These are phyloP conservation scores for Rhagonycha fulva DNA, from an alignment of 2,888 invertebrate species.

Conservation along the genomic window DNA sequence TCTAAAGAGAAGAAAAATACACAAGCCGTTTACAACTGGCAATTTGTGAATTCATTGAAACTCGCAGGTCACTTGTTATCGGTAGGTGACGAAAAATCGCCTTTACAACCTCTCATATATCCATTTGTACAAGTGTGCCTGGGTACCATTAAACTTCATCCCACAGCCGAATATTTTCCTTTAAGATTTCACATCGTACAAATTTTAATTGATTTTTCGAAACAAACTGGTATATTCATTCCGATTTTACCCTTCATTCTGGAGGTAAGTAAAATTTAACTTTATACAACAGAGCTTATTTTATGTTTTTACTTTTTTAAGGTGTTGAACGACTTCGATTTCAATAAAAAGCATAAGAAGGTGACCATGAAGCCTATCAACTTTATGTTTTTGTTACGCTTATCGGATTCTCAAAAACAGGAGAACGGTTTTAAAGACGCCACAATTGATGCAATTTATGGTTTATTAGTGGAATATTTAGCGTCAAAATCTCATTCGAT, in stretches of 20 bases:
- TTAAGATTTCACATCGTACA: slow-evolving; percentile 89
- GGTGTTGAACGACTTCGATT: slow-evolving; percentile 79
- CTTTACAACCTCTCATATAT: slow-evolving; percentile 81
- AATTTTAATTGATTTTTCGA: slow-evolving; percentile 78
- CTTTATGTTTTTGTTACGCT: slow-evolving; percentile 80
- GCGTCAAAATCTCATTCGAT: slow-evolving; percentile 74
- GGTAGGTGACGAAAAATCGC: slow-evolving; percentile 65
- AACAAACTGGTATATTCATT: slow-evolving; percentile 77
- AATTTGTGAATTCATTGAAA: slow-evolving; percentile 89
- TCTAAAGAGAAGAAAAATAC: slow-evolving; percentile 86
- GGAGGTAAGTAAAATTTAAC: slow-evolving; percentile 65
- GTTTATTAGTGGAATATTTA: slow-evolving; percentile 74
- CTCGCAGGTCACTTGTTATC: slow-evolving; percentile 85
- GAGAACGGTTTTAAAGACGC: slow-evolving; percentile 91
- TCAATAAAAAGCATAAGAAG: slow-evolving; percentile 81
- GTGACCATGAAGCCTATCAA: slow-evolving; percentile 90
- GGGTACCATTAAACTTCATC: slow-evolving; percentile 87
- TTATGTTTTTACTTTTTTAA: slow-evolving; percentile 48
- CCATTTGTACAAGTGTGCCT: slow-evolving; percentile 89
- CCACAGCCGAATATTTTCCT: slow-evolving; percentile 91
- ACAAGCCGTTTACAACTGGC: slow-evolving; percentile 98
- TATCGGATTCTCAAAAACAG: slow-evolving; percentile 83
- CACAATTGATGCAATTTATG: slow-evolving; percentile 79
- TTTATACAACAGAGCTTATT: too few relatives aligned
- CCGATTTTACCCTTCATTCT: slow-evolving; percentile 84